Conservation (phyloP, 2,888 invertebrate species). For the Lymantria monacha region DNA sequence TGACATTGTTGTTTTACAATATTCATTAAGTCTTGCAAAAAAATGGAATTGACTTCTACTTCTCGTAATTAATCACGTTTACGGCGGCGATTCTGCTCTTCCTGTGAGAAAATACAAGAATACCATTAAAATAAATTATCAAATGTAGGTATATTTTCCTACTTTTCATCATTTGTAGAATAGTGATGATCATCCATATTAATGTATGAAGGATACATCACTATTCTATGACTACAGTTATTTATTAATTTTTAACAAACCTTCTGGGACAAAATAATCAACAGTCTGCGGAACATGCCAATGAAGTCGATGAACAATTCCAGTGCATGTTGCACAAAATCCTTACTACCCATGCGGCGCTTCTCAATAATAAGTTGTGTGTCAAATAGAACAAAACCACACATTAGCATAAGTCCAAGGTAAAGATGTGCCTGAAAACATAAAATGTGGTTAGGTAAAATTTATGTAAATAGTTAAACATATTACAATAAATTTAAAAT, state of each 20-base stretch:
- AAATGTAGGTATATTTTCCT: too few relatives aligned
- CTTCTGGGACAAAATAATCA: constrained; percentile 95
- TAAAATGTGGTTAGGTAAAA: background rate
- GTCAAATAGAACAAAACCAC: constrained; percentile 97
- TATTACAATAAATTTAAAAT: background rate
- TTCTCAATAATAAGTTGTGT: constrained; percentile 99
- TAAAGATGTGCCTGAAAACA: constrained; percentile 89
- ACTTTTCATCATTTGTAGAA: too few relatives aligned
- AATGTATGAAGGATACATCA: too few relatives aligned
- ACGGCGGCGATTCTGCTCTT: constrained; percentile 77
- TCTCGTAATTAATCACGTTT: constrained; percentile 65
- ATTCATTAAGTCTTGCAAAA: constrained; percentile 26
- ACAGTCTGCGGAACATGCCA: constrained; percentile 94
- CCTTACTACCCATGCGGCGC: constrained; percentile 93
- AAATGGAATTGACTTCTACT: constrained; percentile 14
- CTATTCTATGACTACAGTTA: background rate
- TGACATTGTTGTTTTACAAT: constrained; percentile 18
- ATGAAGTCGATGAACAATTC: constrained; percentile 97
- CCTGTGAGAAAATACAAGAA: constrained; percentile 50
- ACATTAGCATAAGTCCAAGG: constrained; percentile 94
- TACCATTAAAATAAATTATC: background rate
- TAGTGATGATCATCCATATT: too few relatives aligned
- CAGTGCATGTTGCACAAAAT: constrained; percentile 95
- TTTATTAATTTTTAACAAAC: constrained; percentile 64
- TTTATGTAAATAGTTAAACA: background rate